These are phyloP conservation scores for Acrobasis repandana DNA, from an alignment of 2,888 invertebrate genomes.

Conservation along the genomic window DNA sequence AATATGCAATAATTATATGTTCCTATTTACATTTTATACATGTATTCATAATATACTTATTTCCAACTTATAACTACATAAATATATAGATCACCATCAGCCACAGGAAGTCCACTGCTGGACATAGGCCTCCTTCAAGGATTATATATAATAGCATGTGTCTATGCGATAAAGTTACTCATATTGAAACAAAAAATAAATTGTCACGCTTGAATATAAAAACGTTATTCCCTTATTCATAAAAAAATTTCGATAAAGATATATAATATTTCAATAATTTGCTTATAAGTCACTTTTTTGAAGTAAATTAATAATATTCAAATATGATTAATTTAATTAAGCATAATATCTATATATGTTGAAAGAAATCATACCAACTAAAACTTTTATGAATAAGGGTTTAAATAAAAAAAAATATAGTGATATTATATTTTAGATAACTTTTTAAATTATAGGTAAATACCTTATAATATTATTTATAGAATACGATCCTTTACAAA, in stretches of 20 bases:
- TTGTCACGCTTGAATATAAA: neutral
- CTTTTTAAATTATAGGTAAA: conserved; percentile 17
- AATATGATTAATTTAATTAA: neutral
- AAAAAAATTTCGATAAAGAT: neutral
- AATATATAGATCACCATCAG: too few relatives aligned
- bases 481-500: neutral
- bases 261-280: too few relatives aligned
- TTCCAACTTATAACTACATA: too few relatives aligned
- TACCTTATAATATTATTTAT: conserved; percentile 25
- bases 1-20: too few relatives aligned
- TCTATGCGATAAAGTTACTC: neutral
- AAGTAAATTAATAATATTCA: too few relatives aligned
- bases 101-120: too few relatives aligned
- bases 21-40: too few relatives aligned
- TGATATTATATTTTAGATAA: conserved; percentile 36
- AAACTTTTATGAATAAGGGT: conserved; percentile 15
- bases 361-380: neutral
- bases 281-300: too few relatives aligned
- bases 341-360: neutral
- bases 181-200: neutral
- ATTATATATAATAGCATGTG: too few relatives aligned
- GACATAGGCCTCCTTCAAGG: too few relatives aligned
- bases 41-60: too few relatives aligned
- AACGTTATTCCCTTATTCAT: neutral
- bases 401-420: conserved; percentile 38